A percentile compares a stretch with the other conserved stretches of the same genome.
Evolutionary conservation across 1,140 invertebrate species (phyloP).

Genomic region (Psix sp.): DNA sequence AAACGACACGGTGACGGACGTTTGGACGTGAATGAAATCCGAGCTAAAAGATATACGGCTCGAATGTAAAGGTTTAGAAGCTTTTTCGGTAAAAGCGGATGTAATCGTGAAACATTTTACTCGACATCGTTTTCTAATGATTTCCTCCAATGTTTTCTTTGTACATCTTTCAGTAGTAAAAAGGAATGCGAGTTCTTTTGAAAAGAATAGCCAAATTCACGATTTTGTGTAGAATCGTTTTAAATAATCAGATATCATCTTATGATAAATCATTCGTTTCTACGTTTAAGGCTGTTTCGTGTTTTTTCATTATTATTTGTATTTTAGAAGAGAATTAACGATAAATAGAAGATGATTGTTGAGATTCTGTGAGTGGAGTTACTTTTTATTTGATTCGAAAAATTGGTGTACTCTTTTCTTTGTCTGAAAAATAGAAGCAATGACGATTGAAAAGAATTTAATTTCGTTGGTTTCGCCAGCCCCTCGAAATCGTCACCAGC

Average conservation of each 20-base stretch:
- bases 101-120: conserved; percentile 53
- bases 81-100: conserved; percentile 46
- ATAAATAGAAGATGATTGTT: conserved; percentile 32
- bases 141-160: conserved; percentile 45
- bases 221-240: too few relatives aligned
- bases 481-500: conserved; percentile 53
- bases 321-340: too few relatives aligned
- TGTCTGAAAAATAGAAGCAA: conserved; percentile 31
- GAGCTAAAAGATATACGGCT: conserved; percentile 51
- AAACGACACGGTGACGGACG: conserved; percentile 56
- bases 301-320: too few relatives aligned
- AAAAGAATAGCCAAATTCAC: neutral
- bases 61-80: conserved; percentile 57
- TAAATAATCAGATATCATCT: too few relatives aligned
- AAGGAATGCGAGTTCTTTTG: conserved; percentile 4
- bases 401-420: too few relatives aligned
- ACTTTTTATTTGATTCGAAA: conserved; percentile 56
- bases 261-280: too few relatives aligned
- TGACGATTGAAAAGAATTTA: conserved; percentile 48
- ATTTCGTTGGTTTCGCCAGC: conserved; percentile 34
- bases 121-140: conserved; percentile 53
- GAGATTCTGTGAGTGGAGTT: conserved; percentile 30
- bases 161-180: conserved; percentile 17
- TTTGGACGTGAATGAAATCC: conserved; percentile 62
- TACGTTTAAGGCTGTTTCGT: too few relatives aligned